Percentiles rank a stretch among this genome's conserved stretches.
phyloP scores from a whole-genome alignment of 2,113 vertebrate genomes.

The Delphinapterus leucas region DNA sequence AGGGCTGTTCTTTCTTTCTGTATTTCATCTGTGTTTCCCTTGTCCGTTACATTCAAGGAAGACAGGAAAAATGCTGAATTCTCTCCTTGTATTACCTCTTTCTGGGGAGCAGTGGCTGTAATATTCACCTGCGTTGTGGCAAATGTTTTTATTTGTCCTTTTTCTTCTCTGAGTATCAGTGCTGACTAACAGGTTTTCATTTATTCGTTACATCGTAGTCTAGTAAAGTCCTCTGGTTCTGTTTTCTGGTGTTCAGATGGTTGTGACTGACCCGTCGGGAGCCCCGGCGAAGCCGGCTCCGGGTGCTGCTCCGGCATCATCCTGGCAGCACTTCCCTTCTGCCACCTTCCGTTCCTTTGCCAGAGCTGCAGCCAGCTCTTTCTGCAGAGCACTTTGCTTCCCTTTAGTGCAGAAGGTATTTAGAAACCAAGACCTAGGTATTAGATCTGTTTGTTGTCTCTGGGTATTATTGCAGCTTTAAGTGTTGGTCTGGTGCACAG shows the following conservation, averaged over 20 bases:
- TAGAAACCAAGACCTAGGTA: no score
- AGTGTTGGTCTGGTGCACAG: not conserved
- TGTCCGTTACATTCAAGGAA: rapidly evolving
- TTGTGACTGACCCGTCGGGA: rapidly evolving
- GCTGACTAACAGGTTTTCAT: not conserved
- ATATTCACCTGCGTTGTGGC: rapidly evolving
- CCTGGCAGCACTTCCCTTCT: rapidly evolving
- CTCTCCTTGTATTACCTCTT: not conserved
- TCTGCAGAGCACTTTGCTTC: not conserved
- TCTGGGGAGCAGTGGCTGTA: not conserved
- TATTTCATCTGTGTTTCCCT: rapidly evolving
- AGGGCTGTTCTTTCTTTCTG: not conserved
- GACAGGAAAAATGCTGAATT: rapidly evolving
- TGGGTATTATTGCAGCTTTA: rapidly evolving
- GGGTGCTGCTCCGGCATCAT: rapidly evolving
- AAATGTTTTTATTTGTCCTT: not conserved
- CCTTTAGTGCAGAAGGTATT: not conserved
- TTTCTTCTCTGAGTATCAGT: not conserved
- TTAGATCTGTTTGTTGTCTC: rapidly evolving
- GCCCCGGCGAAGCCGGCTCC: rapidly evolving
- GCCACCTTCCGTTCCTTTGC: not conserved
- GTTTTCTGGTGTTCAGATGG: not conserved
- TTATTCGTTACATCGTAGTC: rapidly evolving
- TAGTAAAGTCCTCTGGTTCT: not conserved
- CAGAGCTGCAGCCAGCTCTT: not conserved